phyloP scores from a whole-genome alignment of 1,140 invertebrate species.

The Drosophila cardini region DNA sequence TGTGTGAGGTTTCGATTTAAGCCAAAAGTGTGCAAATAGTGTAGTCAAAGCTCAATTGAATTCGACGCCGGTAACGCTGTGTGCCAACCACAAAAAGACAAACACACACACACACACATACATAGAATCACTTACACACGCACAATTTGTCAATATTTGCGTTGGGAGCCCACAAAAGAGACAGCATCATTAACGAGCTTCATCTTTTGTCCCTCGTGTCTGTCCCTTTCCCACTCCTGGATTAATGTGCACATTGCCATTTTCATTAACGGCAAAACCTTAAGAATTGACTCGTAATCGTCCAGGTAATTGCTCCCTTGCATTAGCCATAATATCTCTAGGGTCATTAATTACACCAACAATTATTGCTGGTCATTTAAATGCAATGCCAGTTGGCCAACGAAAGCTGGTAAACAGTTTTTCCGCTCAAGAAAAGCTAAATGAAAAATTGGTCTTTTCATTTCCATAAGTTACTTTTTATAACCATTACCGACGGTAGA shows the following conservation, averaged over 20 bases:
- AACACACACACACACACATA: slow-evolving; percentile 25
- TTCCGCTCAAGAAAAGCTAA: background rate
- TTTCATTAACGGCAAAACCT: slow-evolving; percentile 17
- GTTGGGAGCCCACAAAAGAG: slow-evolving; percentile 25
- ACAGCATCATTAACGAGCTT: slow-evolving; percentile 32
- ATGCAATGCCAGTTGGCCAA: background rate
- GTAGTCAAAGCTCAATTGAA: slow-evolving; percentile 32
- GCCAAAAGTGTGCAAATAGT: slow-evolving; percentile 42
- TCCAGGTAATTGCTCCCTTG: slow-evolving; percentile 20
- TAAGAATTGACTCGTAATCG: slow-evolving; percentile 17
- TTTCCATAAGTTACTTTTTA: background rate
- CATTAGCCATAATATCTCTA: slow-evolving; percentile 21
- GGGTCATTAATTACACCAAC: slow-evolving; percentile 28
- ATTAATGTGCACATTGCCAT: slow-evolving; percentile 10
- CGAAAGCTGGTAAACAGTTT: background rate
- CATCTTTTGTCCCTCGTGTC: background rate
- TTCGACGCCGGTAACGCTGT: slow-evolving; percentile 39
- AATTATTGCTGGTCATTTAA: slow-evolving; percentile 8
- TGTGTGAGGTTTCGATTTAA: background rate
- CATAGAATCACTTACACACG: background rate
- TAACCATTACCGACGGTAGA: too few species aligned
- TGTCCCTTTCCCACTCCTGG: background rate
- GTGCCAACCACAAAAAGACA: slow-evolving; percentile 41
- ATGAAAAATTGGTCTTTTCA: background rate
- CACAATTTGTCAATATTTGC: slow-evolving; percentile 58